Evolutionary conservation across 2,888 invertebrate species (phyloP), one percentile per base, ranked within the genome.

Genomic region (Melikaiella ostensackeni): DNA sequence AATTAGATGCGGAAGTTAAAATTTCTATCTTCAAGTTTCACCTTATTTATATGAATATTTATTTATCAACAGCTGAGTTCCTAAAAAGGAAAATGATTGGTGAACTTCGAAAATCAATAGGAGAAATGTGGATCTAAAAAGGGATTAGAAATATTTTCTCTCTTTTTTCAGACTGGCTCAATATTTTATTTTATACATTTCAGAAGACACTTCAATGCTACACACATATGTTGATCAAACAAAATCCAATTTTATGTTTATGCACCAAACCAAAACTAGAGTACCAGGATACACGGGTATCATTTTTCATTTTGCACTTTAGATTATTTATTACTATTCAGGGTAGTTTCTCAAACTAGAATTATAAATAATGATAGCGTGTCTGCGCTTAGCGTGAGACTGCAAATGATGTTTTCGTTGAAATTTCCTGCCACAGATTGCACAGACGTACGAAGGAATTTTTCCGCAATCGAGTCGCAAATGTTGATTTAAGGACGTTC

Each of bases 381-480:
- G 86, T 73, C 85, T 81, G n/a, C 80, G 55, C 74, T 79, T 84
- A 21, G 90, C 82, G 78, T 92, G 92, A 2, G 88, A 88, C 66
- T 86, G 91, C 59, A 92, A 84, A 13, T 92, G 91, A 80, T 92
- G 92, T 81, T 90, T 91, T 79, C 92, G 92, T 75, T 91, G 92
- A 83, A 92, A 93, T 79, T 90, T 85, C 76, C 91, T 89, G 13
- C 89, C 88, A 82, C 93, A 93, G 9, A 91, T 87, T 0, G 90
- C 87, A 82, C 93, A 93, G 35, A 89, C 85, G 82, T 91, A 92
- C 76, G 88, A 86, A 0, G 92, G 92, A 16, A 88, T 79, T 33
- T 91, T 90, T 1, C 91, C 91, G 79, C 92, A 92, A 74, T 92
- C 93, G 42, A 92, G 89, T 38, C 92, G 88, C 55, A 91, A 88